Conservation (phyloP, 2,888 invertebrate genomes). For the Torymus auratus region DNA sequence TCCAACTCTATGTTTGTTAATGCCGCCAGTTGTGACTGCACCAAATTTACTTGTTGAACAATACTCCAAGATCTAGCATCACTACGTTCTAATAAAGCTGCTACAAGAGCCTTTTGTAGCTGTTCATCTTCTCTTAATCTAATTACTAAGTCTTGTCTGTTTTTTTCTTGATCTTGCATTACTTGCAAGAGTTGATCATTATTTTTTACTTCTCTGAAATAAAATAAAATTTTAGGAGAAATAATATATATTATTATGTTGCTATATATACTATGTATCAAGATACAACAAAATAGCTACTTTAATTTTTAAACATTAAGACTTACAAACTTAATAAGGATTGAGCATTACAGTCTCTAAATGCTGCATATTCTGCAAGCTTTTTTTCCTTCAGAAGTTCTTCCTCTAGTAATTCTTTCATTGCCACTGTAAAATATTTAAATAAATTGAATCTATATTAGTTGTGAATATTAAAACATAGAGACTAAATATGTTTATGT, state of each 20-base stretch:
- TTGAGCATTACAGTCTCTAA: conserved; percentile 78
- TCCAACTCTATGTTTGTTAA: conserved; percentile 86
- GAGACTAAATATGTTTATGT: conserved; percentile 28
- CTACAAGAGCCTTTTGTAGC: conserved; percentile 85
- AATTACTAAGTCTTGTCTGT: conserved; percentile 80
- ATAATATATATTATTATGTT: too few relatives aligned
- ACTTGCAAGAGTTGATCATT: conserved; percentile 81
- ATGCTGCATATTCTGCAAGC: conserved; percentile 82
- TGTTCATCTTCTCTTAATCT: conserved; percentile 84
- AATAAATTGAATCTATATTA: background rate
- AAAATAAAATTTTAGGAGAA: conserved; percentile 7
- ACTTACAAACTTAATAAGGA: conserved; percentile 83
- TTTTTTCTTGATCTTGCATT: conserved; percentile 81
- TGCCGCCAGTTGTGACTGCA: conserved; percentile 84
- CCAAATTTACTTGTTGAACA: conserved; percentile 85
- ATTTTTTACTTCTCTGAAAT: conserved; percentile 80
- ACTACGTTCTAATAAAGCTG: conserved; percentile 84
- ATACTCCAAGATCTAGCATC: conserved; percentile 88
- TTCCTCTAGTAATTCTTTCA: conserved; percentile 84
- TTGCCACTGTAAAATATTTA: conserved; percentile 78
- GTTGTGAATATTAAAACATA: conserved; percentile 18
- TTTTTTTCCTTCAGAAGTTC: conserved; percentile 81
- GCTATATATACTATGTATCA: too few relatives aligned
- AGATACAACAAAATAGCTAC: too few relatives aligned
- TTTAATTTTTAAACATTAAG: conserved; percentile 43